Percentiles rank a stretch among this genome's conserved stretches.
These are phyloP conservation scores for Popillia japonica DNA, from an alignment of 1,140 invertebrate genomes.

Conservation along the genomic window DNA sequence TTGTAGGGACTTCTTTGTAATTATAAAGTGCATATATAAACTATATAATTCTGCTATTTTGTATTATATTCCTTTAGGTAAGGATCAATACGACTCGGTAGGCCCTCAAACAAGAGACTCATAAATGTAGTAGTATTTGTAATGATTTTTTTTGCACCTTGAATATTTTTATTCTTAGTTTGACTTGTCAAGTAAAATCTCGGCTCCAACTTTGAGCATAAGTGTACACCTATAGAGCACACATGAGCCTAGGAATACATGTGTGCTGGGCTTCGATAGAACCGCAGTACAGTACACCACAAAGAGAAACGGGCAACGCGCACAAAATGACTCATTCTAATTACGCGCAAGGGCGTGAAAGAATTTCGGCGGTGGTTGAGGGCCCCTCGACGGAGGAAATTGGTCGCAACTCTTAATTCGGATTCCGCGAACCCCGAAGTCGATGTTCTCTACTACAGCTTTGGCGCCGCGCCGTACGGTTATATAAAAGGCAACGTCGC, in stretches of 20 bases:
- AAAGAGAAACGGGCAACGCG: constrained; percentile 17
- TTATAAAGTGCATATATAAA: too few relatives aligned
- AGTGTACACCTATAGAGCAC: background rate
- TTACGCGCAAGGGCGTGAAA: constrained; percentile 30
- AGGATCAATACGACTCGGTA: too few relatives aligned
- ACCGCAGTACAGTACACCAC: background rate
- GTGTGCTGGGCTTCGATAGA: background rate
- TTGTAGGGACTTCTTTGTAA: too few relatives aligned
- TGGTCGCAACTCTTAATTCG: constrained; percentile 34
- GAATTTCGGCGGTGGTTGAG: constrained; percentile 29
- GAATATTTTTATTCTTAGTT: too few relatives aligned
- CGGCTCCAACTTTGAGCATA: background rate
- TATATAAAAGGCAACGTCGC: constrained; percentile 32
- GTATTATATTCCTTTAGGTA: too few relatives aligned
- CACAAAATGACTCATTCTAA: constrained; percentile 33
- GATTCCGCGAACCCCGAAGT: constrained; percentile 33
- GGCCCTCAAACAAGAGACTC: too few relatives aligned
- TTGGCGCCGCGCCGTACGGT: constrained; percentile 16
- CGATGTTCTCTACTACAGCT: constrained; percentile 23
- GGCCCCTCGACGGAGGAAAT: constrained; percentile 22
- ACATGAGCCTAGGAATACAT: background rate
- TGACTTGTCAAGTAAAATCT: too few relatives aligned
- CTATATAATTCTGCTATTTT: too few relatives aligned
- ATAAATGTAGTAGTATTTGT: too few relatives aligned
- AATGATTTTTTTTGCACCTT: too few relatives aligned